Base-by-base conservation (phyloP, 2,888 invertebrate species). In the Tricholauxania praeusta region DNA sequence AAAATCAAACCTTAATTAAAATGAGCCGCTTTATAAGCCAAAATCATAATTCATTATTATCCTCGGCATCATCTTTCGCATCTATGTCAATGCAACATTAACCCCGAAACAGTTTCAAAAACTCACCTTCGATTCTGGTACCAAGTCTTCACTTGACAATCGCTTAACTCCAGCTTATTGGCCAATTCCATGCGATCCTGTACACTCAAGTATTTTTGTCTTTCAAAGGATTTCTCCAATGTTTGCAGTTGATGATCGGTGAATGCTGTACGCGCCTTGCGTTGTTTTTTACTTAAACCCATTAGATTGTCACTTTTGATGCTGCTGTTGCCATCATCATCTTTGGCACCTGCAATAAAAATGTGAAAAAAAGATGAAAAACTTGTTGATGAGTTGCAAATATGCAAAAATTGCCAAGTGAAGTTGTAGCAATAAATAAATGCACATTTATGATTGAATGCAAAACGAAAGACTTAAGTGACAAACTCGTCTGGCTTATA, bases 61-160 rank as follows among this genome's bases (percentile, higher is more conserved):
- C 39, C 10, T 2, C 39, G 8, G 8, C 39, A 39, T 3, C 39
- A 39, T 39, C 39, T 8, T 39, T 6, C 1, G 6, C 39, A 39
- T 39, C 7, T 10, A 39, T 39, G 10, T 39, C 39, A 28, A 28
- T 28, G 3, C 39, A 7, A 39, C 67, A 47, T 12, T 47, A 12
- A 15, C n/a, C 32, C 28, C 17, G 17, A 63, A 63, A 48, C 14
- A 48, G 48, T 7, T n/a, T 39, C 48, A 14, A 52, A 15, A 60
- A 87, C 92, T 91, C 88, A 97, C 98, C 98, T 93, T 90, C 99
- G 91, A 88, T 99, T 99, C 89, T 99, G 98, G 89, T 99, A 99
- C 98, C 99, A 99, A 82, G 99, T 99, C 89, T 99, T 99, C 86
- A 99, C 99, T 91, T 99, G 99, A 71, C 99, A 99, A 89, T 99